Base-by-base conservation (phyloP, 2,113 vertebrate species). In the Brachirus orientalis region DNA sequence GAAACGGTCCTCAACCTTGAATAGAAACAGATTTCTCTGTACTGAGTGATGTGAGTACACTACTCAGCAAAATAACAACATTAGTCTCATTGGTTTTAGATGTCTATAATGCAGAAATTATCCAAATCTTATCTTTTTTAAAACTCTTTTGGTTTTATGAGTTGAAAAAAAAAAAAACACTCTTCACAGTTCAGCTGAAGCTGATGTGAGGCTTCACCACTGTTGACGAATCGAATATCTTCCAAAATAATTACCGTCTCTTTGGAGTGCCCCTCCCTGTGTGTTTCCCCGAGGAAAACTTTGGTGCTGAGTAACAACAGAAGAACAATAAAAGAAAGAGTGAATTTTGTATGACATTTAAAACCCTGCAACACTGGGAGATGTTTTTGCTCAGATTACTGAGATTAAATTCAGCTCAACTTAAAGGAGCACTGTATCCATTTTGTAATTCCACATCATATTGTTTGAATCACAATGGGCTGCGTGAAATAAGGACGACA, bases 201-300 rank as follows among this genome's bases (percentile, higher is more conserved):
- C 38, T 45, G 20, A 61, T 46, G 18, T 28, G 41, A 60, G 10
- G 61, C 36, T 63, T 59, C 59, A 33, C 35, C 18, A 18, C 41
- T 3, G 50, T 52, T 33, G 48, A 53, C 45, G 47, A 72, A 50
- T 61, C 40, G 14, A 46, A 4, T 16, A 35, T 46, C 20, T 41
- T 50, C 35, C 36, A 53, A 47, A 66, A 33, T 62, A 66, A 33
- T 62, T 22, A 36, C 9, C 44, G 28, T 61, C 63, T 40, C 47
- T 59, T 64, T 28, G 56, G 58, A 59, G 38, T 46, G 48, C 51
- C 19, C 54, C 46, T 37, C 38, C n/a, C 18, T 58, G 41, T 50
- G 35, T 48, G 43, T 47, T 20, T 74, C 63, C 71, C 56, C 56
- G 20, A n/a, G 45, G 48, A 66, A 43, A 19, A 10, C 10, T n/a